Percentiles rank a stretch among this genome's conserved stretches.
phyloP scores from a whole-genome alignment of 2,888 invertebrate species.

The Agriotes lineatus region DNA sequence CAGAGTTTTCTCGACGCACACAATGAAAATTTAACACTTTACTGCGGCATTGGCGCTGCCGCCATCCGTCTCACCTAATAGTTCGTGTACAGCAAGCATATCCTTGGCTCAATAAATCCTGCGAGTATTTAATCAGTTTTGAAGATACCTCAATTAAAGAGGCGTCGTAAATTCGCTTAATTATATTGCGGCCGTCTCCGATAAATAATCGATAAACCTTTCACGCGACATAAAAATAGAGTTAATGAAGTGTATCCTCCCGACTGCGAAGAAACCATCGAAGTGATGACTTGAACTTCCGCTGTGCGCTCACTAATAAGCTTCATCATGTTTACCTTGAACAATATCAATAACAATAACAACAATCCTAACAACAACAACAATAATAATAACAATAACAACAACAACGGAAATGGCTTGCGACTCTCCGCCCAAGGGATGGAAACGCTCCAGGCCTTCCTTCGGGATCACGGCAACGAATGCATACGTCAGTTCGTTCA shows the following conservation, averaged over 20 bases:
- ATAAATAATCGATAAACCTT: conserved; percentile 39
- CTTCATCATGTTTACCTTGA: conserved; percentile 38
- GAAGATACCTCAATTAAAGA: conserved; percentile 40
- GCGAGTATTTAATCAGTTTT: conserved; percentile 22
- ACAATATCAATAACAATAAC: conserved; percentile 55
- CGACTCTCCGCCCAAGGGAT: conserved; percentile 71
- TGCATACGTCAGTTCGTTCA: conserved; percentile 77
- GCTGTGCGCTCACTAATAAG: conserved; percentile 11
- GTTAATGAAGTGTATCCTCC: conserved; percentile 35
- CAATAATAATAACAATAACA: conserved; percentile 54
- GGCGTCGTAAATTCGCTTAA: conserved; percentile 42
- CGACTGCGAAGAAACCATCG: conserved; percentile 15
- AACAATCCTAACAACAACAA: conserved; percentile 57
- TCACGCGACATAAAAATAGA: conserved; percentile 34
- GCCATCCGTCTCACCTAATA: no score
- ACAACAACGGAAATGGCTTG: conserved; percentile 71
- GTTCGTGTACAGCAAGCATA: no score
- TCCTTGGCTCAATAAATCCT: neutral
- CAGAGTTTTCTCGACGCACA: no score
- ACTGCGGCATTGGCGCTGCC: no score
- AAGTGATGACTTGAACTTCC: conserved; percentile 35
- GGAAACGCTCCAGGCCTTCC: conserved; percentile 73
- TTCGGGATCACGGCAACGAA: conserved; percentile 75
- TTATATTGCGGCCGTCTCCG: conserved; percentile 36
- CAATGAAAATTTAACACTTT: no score